Base-by-base conservation (phyloP, 2,888 invertebrate genomes). In the Agrotis clavis region DNA sequence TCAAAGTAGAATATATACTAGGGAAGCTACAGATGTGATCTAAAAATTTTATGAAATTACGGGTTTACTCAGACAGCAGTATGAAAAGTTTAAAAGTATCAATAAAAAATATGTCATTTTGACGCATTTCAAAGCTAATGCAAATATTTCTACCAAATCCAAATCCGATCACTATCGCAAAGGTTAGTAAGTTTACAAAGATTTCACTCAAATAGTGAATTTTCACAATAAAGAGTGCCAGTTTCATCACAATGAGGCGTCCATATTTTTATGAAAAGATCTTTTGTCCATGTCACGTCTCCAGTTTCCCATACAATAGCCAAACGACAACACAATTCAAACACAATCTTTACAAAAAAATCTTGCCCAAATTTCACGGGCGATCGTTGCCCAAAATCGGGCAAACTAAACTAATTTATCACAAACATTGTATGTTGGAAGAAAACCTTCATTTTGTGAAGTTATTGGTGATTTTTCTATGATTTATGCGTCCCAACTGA, bases 381-480 rank as follows among this genome's bases (percentile, higher is more conserved):
- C 48, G 51, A 75, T 53, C 51, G 56, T 61, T 56, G 61, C 50
- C 81, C 70, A 66, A 56, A 77, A 81, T 61, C 66, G 70, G 47
- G 41, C 51, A 19, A 78, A 78, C 79, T 68, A 64, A 74, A 70
- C 67, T 67, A 67, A 81, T 81, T 79, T 79, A 81, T 81, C 80
- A 81, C 56, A 3, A 78, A 62, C 67, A 63, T 79, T 67, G 62
- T 76, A 68, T 25, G 57, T 63, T 35, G 57, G 13, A 19, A 66
- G 65, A 53, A 67, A 76, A 76, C 77, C 69, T 67, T 68, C 63
- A 60, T 67, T 71, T 77, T 65, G 61, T 64, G 57, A 74, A 85
- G 70, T 77, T 80, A 82, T 85, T 72, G 78, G 78, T 76, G 79
- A 84, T 85, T 85, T 85, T 84, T 79, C 51, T 85, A 81, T 86